Conservation (phyloP, 2,888 invertebrate genomes). For the Bombylius major region DNA sequence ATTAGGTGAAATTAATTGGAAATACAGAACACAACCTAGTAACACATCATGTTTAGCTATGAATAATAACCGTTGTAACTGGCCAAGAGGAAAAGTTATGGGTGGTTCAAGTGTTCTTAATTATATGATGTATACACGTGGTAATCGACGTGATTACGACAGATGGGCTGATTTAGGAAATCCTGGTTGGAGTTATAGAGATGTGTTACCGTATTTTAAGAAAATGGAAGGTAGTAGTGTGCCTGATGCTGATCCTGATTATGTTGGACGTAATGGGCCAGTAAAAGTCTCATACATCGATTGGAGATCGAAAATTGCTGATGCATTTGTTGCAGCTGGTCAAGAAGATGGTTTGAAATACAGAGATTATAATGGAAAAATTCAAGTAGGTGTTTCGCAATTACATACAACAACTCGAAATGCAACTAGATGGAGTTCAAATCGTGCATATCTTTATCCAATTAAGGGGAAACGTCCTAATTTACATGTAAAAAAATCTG, state of each 20-base stretch:
- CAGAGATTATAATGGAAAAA: constrained; percentile 19
- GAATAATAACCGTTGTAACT: constrained; percentile 20
- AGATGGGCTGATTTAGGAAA: constrained; percentile 45
- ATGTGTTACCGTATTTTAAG: constrained; percentile 39
- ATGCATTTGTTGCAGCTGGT: constrained; percentile 19
- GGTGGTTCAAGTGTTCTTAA: constrained; percentile 40
- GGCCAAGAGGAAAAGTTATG: constrained; percentile 39
- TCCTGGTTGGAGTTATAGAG: constrained; percentile 32
- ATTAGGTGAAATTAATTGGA: constrained; percentile 55
- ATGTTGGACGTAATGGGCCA: constrained; percentile 18
- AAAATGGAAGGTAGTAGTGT: constrained; percentile 50
- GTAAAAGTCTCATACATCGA: constrained; percentile 19
- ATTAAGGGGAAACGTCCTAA: constrained; percentile 43
- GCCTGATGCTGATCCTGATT: constrained; percentile 25
- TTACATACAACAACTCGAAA: constrained; percentile 51
- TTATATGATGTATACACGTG: constrained; percentile 39
- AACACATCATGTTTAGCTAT: constrained; percentile 40
- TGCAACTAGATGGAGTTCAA: constrained; percentile 54
- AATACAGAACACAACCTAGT: constrained; percentile 59
- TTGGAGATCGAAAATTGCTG: constrained; percentile 15
- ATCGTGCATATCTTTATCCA: constrained; percentile 52
- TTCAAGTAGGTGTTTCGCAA: constrained; percentile 42
- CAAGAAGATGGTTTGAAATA: constrained; percentile 15
- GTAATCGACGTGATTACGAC: constrained; percentile 37
- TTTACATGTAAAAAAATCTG: constrained; percentile 45